A percentile compares a stretch with the other conserved stretches of the same genome.
Evolutionary conservation across 2,888 invertebrate genomes (phyloP).

Genomic region (Seladonia tumulorum): DNA sequence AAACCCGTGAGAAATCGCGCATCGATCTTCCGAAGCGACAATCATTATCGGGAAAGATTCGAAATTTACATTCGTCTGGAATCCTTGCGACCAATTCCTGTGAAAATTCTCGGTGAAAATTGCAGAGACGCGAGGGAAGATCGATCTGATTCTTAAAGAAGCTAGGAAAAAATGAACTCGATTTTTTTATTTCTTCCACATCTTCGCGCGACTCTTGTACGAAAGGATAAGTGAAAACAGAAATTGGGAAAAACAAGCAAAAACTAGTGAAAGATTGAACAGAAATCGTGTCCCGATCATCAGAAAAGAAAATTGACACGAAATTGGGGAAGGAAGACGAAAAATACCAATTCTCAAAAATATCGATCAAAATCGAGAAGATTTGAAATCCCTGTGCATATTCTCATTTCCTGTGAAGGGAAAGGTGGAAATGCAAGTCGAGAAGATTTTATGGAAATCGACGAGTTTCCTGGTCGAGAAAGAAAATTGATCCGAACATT

Average conservation of each 20-base stretch:
- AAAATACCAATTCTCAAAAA: no score
- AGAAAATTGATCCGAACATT: background rate
- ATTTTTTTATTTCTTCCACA: background rate
- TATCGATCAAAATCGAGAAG: no score
- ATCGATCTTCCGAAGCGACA: background rate
- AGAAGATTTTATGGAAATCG: background rate
- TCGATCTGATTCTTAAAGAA: background rate
- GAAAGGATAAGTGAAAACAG: background rate
- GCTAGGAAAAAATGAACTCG: background rate
- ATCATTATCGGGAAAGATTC: background rate
- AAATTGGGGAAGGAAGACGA: no score
- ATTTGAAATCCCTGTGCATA: no score
- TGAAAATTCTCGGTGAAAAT: background rate
- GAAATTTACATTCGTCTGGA: background rate
- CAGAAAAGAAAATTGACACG: no score
- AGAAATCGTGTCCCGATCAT: no score
- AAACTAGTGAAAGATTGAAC: no score
- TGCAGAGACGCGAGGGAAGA: background rate
- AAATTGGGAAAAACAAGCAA: no score
- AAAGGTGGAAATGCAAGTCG: background rate
- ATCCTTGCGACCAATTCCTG: background rate
- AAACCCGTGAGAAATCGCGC: slow-evolving; percentile 7
- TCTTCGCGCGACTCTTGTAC: background rate
- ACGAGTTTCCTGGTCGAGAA: background rate
- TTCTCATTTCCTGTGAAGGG: background rate